Evolutionary conservation across 2,888 invertebrate genomes (phyloP).

Genomic region (Fragum sueziense): DNA sequence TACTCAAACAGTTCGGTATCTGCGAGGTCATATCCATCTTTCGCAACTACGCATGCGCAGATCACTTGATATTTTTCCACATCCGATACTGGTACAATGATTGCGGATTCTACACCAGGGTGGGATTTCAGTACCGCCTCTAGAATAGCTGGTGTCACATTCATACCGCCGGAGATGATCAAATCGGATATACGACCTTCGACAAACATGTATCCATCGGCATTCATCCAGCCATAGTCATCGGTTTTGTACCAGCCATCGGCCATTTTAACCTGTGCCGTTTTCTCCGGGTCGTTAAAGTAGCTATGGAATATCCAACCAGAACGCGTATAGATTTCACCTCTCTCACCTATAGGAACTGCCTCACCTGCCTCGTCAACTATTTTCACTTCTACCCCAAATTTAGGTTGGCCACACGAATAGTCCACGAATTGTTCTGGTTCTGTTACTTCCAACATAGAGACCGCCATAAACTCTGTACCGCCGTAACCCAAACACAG

Average conservation of each 20-base stretch:
- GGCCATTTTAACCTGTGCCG: not conserved
- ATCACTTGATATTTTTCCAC: not conserved
- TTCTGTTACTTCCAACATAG: not conserved
- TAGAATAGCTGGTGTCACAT: conserved; percentile 5
- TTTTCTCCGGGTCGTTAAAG: conserved; percentile 20
- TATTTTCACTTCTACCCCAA: not conserved
- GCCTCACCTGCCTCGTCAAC: conserved; percentile 4
- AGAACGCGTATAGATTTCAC: conserved; percentile 11
- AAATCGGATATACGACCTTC: conserved; percentile 9
- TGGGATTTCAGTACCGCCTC: not conserved
- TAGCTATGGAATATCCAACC: conserved; percentile 4
- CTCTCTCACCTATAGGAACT: conserved; percentile 9
- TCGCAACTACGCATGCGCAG: conserved; percentile 14
- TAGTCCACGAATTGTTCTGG: not conserved
- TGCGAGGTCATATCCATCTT: not conserved
- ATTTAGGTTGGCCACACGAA: not conserved
- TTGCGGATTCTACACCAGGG: conserved; percentile 3
- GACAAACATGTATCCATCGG: conserved; percentile 1
- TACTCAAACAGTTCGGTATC: not conserved
- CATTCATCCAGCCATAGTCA: conserved; percentile 8
- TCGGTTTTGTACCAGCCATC: conserved; percentile 32
- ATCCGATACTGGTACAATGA: conserved; percentile 9
- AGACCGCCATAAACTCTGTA: not conserved
- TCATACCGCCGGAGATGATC: conserved; percentile 15
- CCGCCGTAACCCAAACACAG: conserved; percentile 9